phyloP scores from a whole-genome alignment of 1,140 invertebrate species.

The Drosophila parabipectinata region DNA sequence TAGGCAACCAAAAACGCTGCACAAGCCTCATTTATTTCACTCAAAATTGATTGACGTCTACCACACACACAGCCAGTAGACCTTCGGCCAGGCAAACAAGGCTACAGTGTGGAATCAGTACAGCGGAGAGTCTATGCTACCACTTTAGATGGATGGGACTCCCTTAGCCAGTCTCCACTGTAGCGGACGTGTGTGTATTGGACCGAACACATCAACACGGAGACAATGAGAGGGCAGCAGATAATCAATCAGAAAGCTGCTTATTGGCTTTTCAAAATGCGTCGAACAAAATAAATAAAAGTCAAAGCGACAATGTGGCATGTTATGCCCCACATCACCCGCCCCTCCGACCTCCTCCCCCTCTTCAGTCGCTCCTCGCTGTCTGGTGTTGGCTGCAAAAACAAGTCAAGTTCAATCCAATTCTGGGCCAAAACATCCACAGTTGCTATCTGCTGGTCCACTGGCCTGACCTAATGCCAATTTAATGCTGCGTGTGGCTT shows the following conservation, averaged over 20 bases:
- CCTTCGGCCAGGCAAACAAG: slow-evolving; percentile 7
- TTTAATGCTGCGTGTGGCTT: slow-evolving; percentile 66
- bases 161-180: not conserved
- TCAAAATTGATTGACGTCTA: slow-evolving; percentile 72
- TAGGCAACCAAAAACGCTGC: slow-evolving; percentile 35
- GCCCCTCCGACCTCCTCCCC: not conserved
- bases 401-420: slow-evolving; percentile 56
- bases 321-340: slow-evolving; percentile 28
- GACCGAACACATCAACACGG: slow-evolving; percentile 18
- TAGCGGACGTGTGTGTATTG: slow-evolving; percentile 10
- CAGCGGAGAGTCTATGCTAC: too few species aligned
- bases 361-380: not conserved
- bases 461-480: slow-evolving; percentile 64
- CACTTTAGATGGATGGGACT: not conserved
- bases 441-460: slow-evolving; percentile 41
- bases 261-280: slow-evolving; percentile 80
- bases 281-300: slow-evolving; percentile 79
- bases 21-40: slow-evolving; percentile 74
- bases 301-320: slow-evolving; percentile 74
- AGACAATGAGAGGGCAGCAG: slow-evolving; percentile 55
- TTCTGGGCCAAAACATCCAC: slow-evolving; percentile 30
- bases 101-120: not conserved
- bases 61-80: slow-evolving; percentile 1
- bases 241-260: slow-evolving; percentile 78
- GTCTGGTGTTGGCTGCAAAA: not conserved